phyloP scores from a whole-genome alignment of 2,888 invertebrate species.

The Andrena bicolor region DNA sequence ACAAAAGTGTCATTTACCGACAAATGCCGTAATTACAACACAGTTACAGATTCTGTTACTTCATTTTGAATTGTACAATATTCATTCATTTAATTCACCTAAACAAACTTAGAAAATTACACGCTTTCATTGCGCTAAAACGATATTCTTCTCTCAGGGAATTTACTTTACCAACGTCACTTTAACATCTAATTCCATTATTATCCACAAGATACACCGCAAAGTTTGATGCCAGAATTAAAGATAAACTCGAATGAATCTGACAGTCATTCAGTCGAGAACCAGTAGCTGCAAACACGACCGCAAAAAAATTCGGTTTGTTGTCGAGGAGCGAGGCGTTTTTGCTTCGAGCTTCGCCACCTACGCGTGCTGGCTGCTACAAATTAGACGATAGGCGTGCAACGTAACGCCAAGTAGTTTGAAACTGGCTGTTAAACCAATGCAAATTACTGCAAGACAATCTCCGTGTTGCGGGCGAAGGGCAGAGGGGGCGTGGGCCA shows the following conservation, averaged over 20 bases:
- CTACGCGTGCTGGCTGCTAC: slow-evolving; percentile 29
- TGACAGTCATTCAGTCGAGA: not conserved
- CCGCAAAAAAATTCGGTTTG: slow-evolving; percentile 8
- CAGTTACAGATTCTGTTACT: not conserved
- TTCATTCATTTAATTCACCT: no score
- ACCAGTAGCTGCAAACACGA: not conserved
- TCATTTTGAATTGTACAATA: no score
- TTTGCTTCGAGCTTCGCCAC: slow-evolving; percentile 3
- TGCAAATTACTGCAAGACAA: slow-evolving; percentile 79
- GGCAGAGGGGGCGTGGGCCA: slow-evolving; percentile 25
- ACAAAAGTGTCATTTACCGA: not conserved
- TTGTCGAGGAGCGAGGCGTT: slow-evolving; percentile 18
- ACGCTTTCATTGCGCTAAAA: no score
- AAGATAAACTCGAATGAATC: no score
- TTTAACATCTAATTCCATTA: no score
- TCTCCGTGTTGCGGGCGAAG: slow-evolving; percentile 53
- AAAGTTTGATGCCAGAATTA: no score
- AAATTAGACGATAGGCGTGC: slow-evolving; percentile 72
- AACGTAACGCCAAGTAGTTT: slow-evolving; percentile 72
- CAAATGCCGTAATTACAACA: not conserved
- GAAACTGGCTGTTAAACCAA: slow-evolving; percentile 78
- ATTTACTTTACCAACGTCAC: no score
- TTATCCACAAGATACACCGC: no score
- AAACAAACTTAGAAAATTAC: no score
- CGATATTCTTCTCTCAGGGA: no score